These are phyloP conservation scores for Idaea dimidiata DNA, from an alignment of 2,888 invertebrate genomes.

Conservation along the genomic window DNA sequence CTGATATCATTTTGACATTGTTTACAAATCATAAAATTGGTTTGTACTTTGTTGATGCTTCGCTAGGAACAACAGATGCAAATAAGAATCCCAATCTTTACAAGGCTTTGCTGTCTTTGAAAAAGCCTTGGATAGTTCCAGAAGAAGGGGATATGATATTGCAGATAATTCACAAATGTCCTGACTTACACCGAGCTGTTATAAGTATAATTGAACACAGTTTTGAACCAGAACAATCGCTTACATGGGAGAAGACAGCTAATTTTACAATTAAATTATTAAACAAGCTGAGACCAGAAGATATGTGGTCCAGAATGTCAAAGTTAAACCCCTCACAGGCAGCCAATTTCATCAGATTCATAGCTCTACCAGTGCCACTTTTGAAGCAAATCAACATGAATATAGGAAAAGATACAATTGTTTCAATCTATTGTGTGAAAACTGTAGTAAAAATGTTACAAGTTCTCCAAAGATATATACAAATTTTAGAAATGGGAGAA, in stretches of 20 bases:
- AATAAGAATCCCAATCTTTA: conserved; percentile 82
- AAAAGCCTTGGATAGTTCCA: conserved; percentile 85
- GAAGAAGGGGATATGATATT: conserved; percentile 83
- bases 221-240: conserved; percentile 81
- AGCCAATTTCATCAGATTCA: conserved; percentile 70
- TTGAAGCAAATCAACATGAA: conserved; percentile 65
- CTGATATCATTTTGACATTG: conserved; percentile 86
- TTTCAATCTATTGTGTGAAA: conserved; percentile 70
- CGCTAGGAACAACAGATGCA: conserved; percentile 81
- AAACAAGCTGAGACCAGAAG: conserved; percentile 68
- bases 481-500: conserved; percentile 67
- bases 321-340: conserved; percentile 76
- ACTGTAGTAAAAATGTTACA: conserved; percentile 80
- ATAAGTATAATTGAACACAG: conserved; percentile 80
- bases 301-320: conserved; percentile 67
- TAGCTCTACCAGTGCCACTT: conserved; percentile 72
- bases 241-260: conserved; percentile 75
- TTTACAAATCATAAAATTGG: conserved; percentile 89
- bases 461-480: conserved; percentile 75
- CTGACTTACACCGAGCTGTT: conserved; percentile 85
- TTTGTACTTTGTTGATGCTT: conserved; percentile 87
- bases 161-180: conserved; percentile 84
- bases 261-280: conserved; percentile 71
- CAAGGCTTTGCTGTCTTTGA: conserved; percentile 83
- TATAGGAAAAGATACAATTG: conserved; percentile 56